Base-by-base conservation (phyloP, 2,113 vertebrate species). In the Lethenteron camtschaticum region DNA sequence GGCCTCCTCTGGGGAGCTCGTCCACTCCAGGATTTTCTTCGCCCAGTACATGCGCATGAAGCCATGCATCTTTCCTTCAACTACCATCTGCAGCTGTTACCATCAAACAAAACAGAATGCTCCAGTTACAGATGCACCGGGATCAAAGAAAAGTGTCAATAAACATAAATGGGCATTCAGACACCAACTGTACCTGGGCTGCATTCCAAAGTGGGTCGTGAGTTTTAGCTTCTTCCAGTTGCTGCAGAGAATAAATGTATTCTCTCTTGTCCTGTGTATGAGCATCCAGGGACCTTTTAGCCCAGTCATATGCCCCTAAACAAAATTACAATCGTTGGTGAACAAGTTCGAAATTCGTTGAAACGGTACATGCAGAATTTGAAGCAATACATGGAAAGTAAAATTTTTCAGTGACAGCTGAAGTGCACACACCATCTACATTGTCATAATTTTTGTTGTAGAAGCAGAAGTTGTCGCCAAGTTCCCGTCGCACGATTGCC, bases 1-100 rank as follows among this genome's bases (percentile, higher is more conserved):
- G 2, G 86, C 86, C 73, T 88, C 85, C 72, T 87, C 84, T 0
- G 89, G 86, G 1, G 84, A 87, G 1, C 2, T 71, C 0, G 86
- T 89, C 87, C 88, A 92, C 79, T 90, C 89, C 74, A 90, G 77
- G 70, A 92, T 90, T 78, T 90, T 92, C 75, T 92, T 92, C 73
- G 88, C 88, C 88, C 88, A 90, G 76, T 90, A 90, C 89, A 92
- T 90, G 63, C 86, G 78, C 70, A 92, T 56, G 76, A 85, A 92
- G 7, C 86, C 86, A 0, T 90, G 87, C 83, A 88, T 87, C 79
- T 89, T 90, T 63, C 87, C 89, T 71, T 92, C 86, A 9, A 0
- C 73, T 12, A 87, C 75, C 83, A 89, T 80, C 72, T 90, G 87
- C 63, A 81, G 74, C 86, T 87, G 71, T 56, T 12, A 3, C 3